Evolutionary conservation across 1,140 invertebrate genomes (phyloP).

Genomic region (Littorina saxatilis): DNA sequence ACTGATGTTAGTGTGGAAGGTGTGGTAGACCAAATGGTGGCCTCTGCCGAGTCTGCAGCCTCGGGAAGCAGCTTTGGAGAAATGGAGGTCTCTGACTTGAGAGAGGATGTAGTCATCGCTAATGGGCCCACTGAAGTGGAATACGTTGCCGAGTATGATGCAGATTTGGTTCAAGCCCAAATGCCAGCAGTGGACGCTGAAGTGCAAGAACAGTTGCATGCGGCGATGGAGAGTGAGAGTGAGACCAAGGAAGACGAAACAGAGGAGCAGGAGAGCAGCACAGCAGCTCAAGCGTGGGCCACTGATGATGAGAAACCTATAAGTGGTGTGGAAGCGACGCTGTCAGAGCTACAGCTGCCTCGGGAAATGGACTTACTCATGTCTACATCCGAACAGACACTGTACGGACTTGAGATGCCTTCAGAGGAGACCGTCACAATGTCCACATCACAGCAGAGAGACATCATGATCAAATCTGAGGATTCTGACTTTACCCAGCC

Average conservation of each 20-base stretch:
- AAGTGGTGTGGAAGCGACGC: conserved; percentile 7
- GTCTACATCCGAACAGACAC: conserved; percentile 65
- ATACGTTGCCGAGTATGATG: conserved; percentile 74
- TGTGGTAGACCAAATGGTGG: conserved; percentile 43
- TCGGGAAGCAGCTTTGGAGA: conserved; percentile 56
- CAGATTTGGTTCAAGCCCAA: conserved; percentile 21
- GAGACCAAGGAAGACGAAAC: not conserved
- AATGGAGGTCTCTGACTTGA: conserved; percentile 42
- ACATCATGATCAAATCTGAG: conserved; percentile 23
- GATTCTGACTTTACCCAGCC: conserved; percentile 41
- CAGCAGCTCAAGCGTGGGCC: not conserved
- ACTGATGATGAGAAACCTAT: conserved; percentile 13
- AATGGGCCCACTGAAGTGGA: conserved; percentile 80
- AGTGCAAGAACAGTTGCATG: conserved; percentile 24
- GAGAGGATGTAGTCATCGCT: conserved; percentile 52
- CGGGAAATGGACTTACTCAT: conserved; percentile 50
- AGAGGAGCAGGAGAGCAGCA: conserved; percentile 36
- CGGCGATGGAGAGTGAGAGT: not conserved
- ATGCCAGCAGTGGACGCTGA: conserved; percentile 1
- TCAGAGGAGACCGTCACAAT: conserved; percentile 64
- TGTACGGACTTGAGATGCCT: conserved; percentile 73
- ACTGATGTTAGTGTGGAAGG: conserved; percentile 55
- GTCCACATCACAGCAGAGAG: conserved; percentile 52
- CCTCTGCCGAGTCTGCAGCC: conserved; percentile 41
- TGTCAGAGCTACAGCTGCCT: conserved; percentile 45